A percentile compares a stretch with the other conserved stretches of the same genome.
These are phyloP conservation scores for Chloroclystis v-ata DNA, from an alignment of 2,888 invertebrate genomes.

Conservation along the genomic window DNA sequence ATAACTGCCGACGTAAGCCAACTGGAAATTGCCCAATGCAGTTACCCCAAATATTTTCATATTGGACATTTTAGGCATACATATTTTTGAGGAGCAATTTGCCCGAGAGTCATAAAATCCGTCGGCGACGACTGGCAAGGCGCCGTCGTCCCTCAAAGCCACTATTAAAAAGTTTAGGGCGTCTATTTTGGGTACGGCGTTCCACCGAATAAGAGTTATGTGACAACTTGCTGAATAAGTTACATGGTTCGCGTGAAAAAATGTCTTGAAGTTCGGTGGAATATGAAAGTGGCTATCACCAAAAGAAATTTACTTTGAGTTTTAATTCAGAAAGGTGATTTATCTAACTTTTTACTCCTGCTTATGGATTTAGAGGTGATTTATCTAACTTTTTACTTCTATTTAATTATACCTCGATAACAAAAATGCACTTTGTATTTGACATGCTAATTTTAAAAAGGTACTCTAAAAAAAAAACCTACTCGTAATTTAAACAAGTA, in stretches of 20 bases:
- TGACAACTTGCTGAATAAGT: conserved; percentile 57
- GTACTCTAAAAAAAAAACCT: too few species aligned
- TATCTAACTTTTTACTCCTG: background rate
- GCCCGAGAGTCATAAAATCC: conserved; percentile 66
- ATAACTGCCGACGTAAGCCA: background rate
- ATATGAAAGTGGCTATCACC: conserved; percentile 14
- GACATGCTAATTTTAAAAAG: too few species aligned
- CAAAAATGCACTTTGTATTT: too few species aligned
- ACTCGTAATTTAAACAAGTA: too few species aligned
- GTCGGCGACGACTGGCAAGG: conserved; percentile 55
- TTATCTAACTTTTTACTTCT: background rate
- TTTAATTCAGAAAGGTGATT: background rate
- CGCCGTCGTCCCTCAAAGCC: conserved; percentile 52
- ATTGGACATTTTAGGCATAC: conserved; percentile 30
- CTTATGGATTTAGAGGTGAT: too few species aligned
- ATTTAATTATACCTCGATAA: too few species aligned
- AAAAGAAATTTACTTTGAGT: conserved; percentile 3
- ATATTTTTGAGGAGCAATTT: conserved; percentile 58
- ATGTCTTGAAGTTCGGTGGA: conserved; percentile 19
- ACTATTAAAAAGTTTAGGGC: conserved; percentile 70
- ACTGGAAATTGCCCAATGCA: too few species aligned
- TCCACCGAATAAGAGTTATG: conserved; percentile 46
- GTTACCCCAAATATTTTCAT: conserved; percentile 14
- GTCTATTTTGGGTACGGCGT: conserved; percentile 63
- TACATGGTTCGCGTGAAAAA: conserved; percentile 36